Evolutionary conservation across 2,888 invertebrate species (phyloP), one percentile per base, ranked within the genome.

Genomic region (Linnaemya tessellans): DNA sequence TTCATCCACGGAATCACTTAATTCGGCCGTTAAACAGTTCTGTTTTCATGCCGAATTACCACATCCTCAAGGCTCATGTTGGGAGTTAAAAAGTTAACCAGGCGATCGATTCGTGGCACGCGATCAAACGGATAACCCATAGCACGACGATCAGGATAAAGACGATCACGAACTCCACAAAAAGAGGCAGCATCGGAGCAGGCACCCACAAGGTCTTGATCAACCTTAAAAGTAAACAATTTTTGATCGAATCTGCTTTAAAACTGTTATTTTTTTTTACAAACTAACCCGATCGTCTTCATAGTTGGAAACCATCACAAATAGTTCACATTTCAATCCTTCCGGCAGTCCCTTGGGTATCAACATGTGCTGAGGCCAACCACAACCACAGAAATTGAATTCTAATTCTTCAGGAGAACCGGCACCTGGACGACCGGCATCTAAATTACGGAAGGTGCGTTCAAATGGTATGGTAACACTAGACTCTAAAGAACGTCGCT

Each of bases 81-180:
- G 82, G 95, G 94, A 0, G 95, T 95, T 60, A 96, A 91, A 93
- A 97, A 97, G 90, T 95, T 95, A 0, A 91, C 88, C 54, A 97
- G 92, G 1, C 93, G 93, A 89, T 93, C 92, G 78, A 94, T 95
- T 0, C 94, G 93, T 0, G 95, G 94, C 82, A 94, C 93, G 0
- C 97, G 94, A 93, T 97, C 97, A 93, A 97, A 97, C 15, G 97
- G 97, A 93, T 94, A 97, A 62, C 97, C 97, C 97, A 97, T 97
- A 5, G 96, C 83, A 77, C 96, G 94, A 49, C 94, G 94, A 92
- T 97, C 97, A 0, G 97, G 97, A 92, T 96, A 97, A 88, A 95
- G 93, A 80, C 94, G 94, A 92, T 96, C 96, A 77, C 95, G 94
- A 30, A 97, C 93, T 1, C 97, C 97, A 89, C 97, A 97, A 92